These are phyloP conservation scores for Otus sunia DNA, from an alignment of 2,113 vertebrate genomes.

Conservation along the genomic window DNA sequence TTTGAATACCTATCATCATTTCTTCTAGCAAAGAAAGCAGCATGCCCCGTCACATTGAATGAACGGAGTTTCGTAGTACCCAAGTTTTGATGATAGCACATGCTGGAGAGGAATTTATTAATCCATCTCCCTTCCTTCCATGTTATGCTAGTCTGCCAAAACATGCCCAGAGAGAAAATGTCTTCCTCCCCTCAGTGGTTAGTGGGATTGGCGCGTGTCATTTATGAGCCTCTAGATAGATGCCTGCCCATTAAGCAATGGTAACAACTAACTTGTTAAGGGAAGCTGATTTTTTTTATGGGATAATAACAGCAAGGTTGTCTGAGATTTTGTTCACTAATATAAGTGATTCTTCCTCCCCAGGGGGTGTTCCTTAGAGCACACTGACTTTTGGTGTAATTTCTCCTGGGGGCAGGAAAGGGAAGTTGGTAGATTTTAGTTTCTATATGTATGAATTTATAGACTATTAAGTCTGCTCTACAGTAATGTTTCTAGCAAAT, in stretches of 20 bases:
- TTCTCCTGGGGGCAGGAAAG: background rate
- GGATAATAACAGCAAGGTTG: background rate
- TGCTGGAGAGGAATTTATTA: background rate
- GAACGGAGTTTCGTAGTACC: background rate
- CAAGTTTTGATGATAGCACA: background rate
- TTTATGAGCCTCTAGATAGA: background rate
- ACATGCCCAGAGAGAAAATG: background rate
- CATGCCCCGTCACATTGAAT: background rate
- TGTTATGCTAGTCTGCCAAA: background rate
- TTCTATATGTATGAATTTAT: background rate
- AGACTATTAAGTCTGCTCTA: background rate
- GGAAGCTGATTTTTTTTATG: background rate
- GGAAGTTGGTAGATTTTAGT: background rate
- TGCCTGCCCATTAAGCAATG: background rate
- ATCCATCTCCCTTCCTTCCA: background rate
- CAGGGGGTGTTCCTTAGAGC: background rate
- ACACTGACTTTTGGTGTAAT: background rate
- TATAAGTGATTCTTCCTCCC: background rate
- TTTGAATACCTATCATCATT: background rate
- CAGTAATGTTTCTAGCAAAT: background rate
- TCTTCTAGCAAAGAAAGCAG: background rate
- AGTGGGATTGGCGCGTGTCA: fast-evolving
- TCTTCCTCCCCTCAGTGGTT: background rate
- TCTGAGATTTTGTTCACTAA: background rate
- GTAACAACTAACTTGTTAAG: background rate